These are phyloP conservation scores for Macrotus californicus DNA, from an alignment of 2,113 vertebrate species.

Conservation along the genomic window DNA sequence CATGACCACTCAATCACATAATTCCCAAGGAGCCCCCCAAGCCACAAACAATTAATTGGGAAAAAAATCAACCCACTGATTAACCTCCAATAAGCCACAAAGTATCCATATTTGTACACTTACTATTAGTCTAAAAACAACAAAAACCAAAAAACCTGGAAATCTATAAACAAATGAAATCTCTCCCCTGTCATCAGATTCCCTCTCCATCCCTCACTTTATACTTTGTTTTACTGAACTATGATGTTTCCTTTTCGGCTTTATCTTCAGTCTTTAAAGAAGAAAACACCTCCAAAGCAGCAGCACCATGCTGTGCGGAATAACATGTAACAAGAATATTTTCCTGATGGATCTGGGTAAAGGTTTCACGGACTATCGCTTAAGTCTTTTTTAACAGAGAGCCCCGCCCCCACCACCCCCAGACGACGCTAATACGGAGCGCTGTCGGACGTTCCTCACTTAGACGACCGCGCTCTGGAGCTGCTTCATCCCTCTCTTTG, in stretches of 20 bases:
- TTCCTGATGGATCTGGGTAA: background rate
- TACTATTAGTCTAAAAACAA: conserved; percentile 1
- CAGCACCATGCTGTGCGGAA: background rate
- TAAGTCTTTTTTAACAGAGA: background rate
- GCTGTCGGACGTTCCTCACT: background rate
- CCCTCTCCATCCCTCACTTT: background rate
- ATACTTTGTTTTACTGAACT: background rate
- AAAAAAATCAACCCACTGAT: conserved; percentile 37
- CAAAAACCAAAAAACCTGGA: background rate
- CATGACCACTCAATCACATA: background rate
- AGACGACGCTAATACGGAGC: background rate
- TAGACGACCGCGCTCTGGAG: background rate
- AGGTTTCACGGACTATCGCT: background rate
- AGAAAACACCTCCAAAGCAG: background rate
- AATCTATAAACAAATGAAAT: conserved; percentile 36
- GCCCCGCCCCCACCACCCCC: background rate
- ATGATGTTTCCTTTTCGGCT: background rate
- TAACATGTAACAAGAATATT: background rate
- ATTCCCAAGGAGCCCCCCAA: background rate
- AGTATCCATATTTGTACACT: conserved; percentile 70
- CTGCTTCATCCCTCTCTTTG: background rate
- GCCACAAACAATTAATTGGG: background rate
- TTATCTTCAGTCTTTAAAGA: conserved; percentile 13
- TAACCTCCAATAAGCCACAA: conserved; percentile 53
- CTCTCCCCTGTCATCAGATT: background rate